phyloP scores from a whole-genome alignment of 2,888 invertebrate genomes.

The Coleophora flavipennella region DNA sequence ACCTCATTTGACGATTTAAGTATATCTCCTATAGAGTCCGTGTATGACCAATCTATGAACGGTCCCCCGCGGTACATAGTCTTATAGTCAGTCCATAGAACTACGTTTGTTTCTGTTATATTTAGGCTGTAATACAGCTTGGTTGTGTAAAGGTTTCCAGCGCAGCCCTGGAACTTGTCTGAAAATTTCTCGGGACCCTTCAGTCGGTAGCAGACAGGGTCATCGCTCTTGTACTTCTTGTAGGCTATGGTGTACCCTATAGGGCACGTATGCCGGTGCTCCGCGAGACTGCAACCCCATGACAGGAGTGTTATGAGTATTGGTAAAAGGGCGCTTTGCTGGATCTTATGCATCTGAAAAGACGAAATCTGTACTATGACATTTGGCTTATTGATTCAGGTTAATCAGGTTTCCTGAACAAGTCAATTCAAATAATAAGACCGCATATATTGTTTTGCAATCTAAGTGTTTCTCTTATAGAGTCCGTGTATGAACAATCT shows the following conservation, averaged over 20 bases:
- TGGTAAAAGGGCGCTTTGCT: constrained; percentile 6
- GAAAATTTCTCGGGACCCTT: constrained; percentile 50
- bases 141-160: constrained; percentile 46
- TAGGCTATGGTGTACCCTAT: constrained; percentile 44
- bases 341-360: neutral
- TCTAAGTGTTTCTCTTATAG: no score
- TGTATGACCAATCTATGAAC: constrained; percentile 51
- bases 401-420: no score
- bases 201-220: constrained; percentile 43
- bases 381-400: no score
- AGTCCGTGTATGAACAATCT: no score
- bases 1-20: constrained; percentile 34
- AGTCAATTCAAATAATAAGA: no score
- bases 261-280: constrained; percentile 31
- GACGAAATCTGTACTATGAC: no score
- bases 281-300: neutral
- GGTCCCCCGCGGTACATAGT: constrained; percentile 54
- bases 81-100: constrained; percentile 60
- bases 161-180: constrained; percentile 48
- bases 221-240: constrained; percentile 19
- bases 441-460: no score
- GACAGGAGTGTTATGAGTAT: neutral
- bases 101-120: constrained; percentile 28
- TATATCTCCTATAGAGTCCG: constrained; percentile 34
- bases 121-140: constrained; percentile 37